A percentile compares a stretch with the other conserved stretches of the same genome.
Conservation (phyloP, 2,113 vertebrate genomes). For the Melanerpes aurifrons region DNA sequence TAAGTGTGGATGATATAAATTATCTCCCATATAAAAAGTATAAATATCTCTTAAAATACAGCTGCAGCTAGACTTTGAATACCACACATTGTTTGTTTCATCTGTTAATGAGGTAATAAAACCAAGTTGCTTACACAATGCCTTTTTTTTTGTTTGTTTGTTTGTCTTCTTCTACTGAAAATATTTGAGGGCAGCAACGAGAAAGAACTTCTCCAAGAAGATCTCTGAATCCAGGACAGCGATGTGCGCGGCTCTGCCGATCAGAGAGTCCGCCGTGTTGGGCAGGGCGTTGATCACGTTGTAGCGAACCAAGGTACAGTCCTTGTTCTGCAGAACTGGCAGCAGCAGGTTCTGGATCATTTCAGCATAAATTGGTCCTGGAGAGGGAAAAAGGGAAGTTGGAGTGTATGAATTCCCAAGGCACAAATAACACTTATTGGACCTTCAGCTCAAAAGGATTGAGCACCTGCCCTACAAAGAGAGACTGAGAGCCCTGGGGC, state of each 20-base stretch:
- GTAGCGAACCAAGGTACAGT: constrained; percentile 95
- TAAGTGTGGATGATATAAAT: constrained; percentile 85
- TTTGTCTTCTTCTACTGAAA: constrained; percentile 85
- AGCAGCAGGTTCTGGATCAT: constrained; percentile 98
- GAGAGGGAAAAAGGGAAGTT: constrained; percentile 38
- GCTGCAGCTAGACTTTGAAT: constrained; percentile 80
- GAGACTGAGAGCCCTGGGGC: no score
- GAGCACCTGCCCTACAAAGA: no score
- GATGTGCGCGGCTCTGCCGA: constrained; percentile 97
- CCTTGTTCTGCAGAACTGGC: constrained; percentile 94
- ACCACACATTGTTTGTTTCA: constrained; percentile 81
- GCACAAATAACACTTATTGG: neutral
- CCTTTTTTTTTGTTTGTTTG: neutral
- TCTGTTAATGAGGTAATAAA: constrained; percentile 93
- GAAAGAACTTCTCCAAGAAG: constrained; percentile 99
- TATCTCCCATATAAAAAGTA: constrained; percentile 87
- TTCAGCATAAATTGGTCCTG: constrained; percentile 96
- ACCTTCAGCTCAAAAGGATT: neutral
- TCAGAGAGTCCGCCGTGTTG: constrained; percentile 97
- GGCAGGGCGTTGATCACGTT: constrained; percentile 97
- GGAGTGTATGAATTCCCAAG: neutral
- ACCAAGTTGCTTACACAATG: constrained; percentile 74
- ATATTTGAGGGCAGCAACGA: constrained; percentile 96
- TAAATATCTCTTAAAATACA: constrained; percentile 87
- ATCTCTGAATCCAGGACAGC: constrained; percentile 99